Base-by-base conservation (phyloP, 2,888 invertebrate genomes). In the Zonitis immaculata region DNA sequence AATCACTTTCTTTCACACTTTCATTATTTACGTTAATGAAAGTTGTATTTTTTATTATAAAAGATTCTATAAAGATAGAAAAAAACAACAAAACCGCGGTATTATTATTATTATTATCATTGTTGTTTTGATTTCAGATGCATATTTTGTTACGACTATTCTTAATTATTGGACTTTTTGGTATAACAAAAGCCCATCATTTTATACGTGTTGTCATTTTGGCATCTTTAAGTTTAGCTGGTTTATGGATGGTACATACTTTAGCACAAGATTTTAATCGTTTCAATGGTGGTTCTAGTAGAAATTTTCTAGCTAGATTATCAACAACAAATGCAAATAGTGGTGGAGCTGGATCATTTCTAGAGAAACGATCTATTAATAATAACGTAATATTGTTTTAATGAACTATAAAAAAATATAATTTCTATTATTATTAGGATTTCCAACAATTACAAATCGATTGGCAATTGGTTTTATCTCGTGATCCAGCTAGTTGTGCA, bases 211-310 rank as follows among this genome's bases (percentile, higher is more conserved):
- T 78, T 30, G 69, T 76, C 9, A 57, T 78, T 30, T 59, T 78
- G 52, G 76, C 76, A 7, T 71, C 70, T 9, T 61, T 77, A 49
- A 78, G 78, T 11, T 65, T 79, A 47, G 74, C 73, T 11, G 78
- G 78, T 9, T 60, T 79, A 56, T 79, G 76, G 73, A 73, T 78
- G 73, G 63, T 78, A 28, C 78, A 78, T 50, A 71, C 71, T 35
- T 64, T 78, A 32, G 77, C 77, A 3, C 73, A 75, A 60, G 77
- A 78, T 61, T 77, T 73, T 62, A 71, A 70, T 56, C 71, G 70
- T 52, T 76, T 76, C n/a, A 11, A 18, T 6, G 44, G 47, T n/a
- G 46, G 43, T 11, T 7, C 32, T n/a, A n/a, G n/a, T n/a, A n/a
- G n/a, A n/a, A n/a, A n/a, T n/a, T n/a, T n/a, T 26, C 26, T 26